Evolutionary conservation across 1,140 invertebrate species (phyloP), one percentile per base, ranked within the genome.

Genomic region (Saxidomus purpurata): DNA sequence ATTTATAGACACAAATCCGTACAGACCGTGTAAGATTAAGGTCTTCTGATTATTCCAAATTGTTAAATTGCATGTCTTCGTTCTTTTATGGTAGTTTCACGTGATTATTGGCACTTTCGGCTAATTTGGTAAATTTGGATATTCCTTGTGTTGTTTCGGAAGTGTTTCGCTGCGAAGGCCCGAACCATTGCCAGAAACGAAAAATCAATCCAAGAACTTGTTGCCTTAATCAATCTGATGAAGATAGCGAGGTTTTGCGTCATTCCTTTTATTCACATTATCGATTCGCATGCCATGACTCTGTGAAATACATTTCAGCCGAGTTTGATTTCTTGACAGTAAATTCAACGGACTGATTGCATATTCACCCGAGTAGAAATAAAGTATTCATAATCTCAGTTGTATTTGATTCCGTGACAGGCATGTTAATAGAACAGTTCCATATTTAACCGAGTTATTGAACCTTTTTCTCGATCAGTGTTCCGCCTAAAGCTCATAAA

Each of bases 71-170:
- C 76, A 79, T 79, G 47, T 52, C 55, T 55, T 31, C 22, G 1
- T 1, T 22, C 43, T 28, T 22, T 79, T 79, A 79, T 79, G 76
- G 47, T 49, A 15, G 0, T 49, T 79, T 79, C 28, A 49, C 76
- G 76, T 79, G 76, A 79, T 79, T 79, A 79, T 55, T 79, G 76
- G 17, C 76, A 52, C 76, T 79, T 79, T 79, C 25, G 15, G 76
- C 28, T 79, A 55, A 79, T 79, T 52, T 79, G 76, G 31, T 2
- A 31, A 79, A 31, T 55, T 79, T 79, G 49, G 76, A 17, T 25
- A 47, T 79, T 36, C 36, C 47, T 79, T 38, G 36, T 79, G n/a
- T 55, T 34, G 55, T 79, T 79, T 52, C 76, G 28, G 22, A 1
- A 6, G 76, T 79, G 28, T 79, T 9, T 9, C 6, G 34, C n/a